Evolutionary conservation across 2,888 invertebrate genomes (phyloP), one percentile per base, ranked within the genome.

Genomic region (Trissolcus brochymenae): DNA sequence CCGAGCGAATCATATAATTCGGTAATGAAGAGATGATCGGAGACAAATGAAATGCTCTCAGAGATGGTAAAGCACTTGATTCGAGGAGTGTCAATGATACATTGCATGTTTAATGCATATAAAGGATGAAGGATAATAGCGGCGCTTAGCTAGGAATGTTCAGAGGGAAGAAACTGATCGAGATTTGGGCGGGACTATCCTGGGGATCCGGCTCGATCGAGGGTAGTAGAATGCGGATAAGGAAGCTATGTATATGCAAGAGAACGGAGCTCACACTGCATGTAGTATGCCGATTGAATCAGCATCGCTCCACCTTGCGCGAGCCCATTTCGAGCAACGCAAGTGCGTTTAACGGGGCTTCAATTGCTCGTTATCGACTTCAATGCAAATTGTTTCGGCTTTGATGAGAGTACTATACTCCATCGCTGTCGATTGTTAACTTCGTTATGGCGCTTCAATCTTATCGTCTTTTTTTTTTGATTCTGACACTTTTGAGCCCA

Each of bases 191-290:
- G 80, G 82, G 80, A 79, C 79, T 76, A 73, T 70, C 77, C 80
- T 75, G 67, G 66, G 74, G 78, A 80, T 81, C 79, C 78, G 76
- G 81, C 82, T 83, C 81, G 81, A 81, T 82, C 80, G 79, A 81
- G 80, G 82, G 81, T 72, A 77, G 80, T 56, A 66, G 74, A 76
- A 79, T 74, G 76, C 76, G 78, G 65, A 76, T 79, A 79, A 76
- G 79, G 73, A 76, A 76, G 66, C 73, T 72, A 60, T 75, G 65
- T 72, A 68, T 76, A 61, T 73, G 64, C 67, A 64, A 51, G 75
- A 13, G 56, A 62, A 65, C 43, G 41, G 59, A 68, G 43, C 40
- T 54, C 60, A 67, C 54, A 57, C 71, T 57, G 57, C 41, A 65
- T 67, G 71, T 56, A 64, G 68, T 67, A 53, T 71, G 70, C 61